phyloP scores from a whole-genome alignment of 2,113 vertebrate species.

The Psephotus haematonotus region DNA sequence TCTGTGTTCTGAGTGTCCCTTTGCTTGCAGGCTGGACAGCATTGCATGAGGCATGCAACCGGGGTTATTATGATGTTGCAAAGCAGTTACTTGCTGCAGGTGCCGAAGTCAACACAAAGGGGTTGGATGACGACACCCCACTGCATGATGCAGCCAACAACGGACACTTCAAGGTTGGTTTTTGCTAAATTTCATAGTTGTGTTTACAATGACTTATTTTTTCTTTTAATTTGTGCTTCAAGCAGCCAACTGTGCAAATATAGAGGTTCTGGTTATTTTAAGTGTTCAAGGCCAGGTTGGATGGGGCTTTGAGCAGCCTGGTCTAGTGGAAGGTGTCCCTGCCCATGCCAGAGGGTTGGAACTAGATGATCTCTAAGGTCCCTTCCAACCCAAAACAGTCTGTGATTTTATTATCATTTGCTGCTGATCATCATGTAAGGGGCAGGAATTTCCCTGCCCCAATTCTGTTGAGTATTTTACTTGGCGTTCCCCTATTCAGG shows the following conservation, averaged over 20 bases:
- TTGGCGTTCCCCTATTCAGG: neutral
- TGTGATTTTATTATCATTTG: too few species aligned
- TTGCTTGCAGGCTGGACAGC: conserved; percentile 92
- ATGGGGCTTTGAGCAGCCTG: neutral
- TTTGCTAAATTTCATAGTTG: neutral
- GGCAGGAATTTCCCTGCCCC: too few species aligned
- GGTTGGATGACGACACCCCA: conserved; percentile 96
- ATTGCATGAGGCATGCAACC: conserved; percentile 97
- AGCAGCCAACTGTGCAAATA: neutral
- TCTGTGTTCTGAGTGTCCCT: neutral
- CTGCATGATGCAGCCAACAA: conserved; percentile 97
- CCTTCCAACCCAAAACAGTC: neutral
- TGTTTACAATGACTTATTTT: neutral
- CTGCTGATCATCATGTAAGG: too few species aligned
- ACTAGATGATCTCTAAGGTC: neutral
- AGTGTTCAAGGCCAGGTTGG: neutral
- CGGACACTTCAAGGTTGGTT: conserved; percentile 93
- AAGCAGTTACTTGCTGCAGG: conserved; percentile 98
- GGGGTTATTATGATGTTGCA: conserved; percentile 96
- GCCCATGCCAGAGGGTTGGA: neutral
- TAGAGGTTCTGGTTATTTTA: neutral
- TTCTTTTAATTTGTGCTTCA: neutral
- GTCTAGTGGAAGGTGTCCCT: neutral
- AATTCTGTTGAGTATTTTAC: neutral
- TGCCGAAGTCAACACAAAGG: conserved; percentile 98